A percentile compares a stretch with the other conserved stretches of the same genome.
Conservation (phyloP, 2,797 vertebrate genomes). For the Pogonophryne albipinna region DNA sequence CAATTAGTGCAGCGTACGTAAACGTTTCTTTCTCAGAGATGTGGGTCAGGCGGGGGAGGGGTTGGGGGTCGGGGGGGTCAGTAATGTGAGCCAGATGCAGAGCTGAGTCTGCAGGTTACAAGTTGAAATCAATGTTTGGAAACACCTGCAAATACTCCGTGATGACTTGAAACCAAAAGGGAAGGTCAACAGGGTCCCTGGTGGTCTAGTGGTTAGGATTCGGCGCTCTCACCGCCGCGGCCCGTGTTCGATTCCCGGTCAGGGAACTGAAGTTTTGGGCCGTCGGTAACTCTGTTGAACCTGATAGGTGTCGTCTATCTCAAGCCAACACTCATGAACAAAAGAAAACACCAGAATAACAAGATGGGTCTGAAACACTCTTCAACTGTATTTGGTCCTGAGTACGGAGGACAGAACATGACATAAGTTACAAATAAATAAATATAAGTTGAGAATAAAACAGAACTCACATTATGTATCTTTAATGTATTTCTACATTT, state of each 20-base stretch:
- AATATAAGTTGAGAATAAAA: too few species aligned
- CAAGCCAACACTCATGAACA: too few species aligned
- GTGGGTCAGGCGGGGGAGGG: slow-evolving; percentile 26
- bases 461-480: too few species aligned
- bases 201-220: slow-evolving; percentile 88
- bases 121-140: slow-evolving; percentile 16
- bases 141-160: not conserved
- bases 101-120: slow-evolving; percentile 13
- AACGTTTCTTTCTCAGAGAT: slow-evolving; percentile 47
- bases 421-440: too few species aligned
- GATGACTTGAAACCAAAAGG: not conserved
- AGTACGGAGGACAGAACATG: too few species aligned
- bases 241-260: slow-evolving; percentile 84
- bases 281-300: too few species aligned
- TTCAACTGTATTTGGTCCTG: too few species aligned
- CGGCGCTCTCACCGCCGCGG: slow-evolving; percentile 81
- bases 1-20: slow-evolving; percentile 40
- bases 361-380: too few species aligned
- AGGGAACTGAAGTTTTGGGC: slow-evolving; percentile 63
- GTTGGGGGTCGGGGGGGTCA: not conserved
- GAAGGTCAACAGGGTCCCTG: slow-evolving; percentile 49
- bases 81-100: slow-evolving; percentile 26
- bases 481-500: too few species aligned
- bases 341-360: too few species aligned
- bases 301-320: too few species aligned